A percentile compares a stretch with the other conserved stretches of the same genome.
Conservation (phyloP, 2,797 vertebrate genomes). For the Propithecus perrieri region DNA sequence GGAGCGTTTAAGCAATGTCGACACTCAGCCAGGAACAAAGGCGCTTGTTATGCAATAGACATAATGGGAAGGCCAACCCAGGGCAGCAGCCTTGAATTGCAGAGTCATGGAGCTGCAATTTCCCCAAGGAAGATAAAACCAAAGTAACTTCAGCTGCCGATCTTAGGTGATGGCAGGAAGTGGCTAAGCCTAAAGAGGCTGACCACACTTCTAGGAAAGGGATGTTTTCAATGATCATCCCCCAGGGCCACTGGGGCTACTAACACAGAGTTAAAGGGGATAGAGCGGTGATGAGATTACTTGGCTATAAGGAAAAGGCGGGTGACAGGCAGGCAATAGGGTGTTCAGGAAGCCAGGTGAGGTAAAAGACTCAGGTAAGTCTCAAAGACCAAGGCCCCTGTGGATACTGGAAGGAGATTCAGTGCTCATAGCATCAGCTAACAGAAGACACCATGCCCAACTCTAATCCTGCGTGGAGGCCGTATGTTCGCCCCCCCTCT, state of each 20-base stretch:
- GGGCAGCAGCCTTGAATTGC: neutral
- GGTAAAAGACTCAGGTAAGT: neutral
- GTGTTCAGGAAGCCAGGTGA: neutral
- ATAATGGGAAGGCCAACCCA: neutral
- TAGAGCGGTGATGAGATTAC: neutral
- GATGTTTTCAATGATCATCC: neutral
- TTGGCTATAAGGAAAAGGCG: neutral
- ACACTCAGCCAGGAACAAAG: conserved; percentile 46
- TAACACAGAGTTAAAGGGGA: neutral
- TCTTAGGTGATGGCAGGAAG: neutral
- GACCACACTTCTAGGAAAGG: neutral
- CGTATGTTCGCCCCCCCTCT: neutral
- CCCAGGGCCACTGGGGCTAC: neutral
- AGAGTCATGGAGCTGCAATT: neutral
- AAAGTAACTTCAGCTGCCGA: neutral
- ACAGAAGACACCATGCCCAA: neutral
- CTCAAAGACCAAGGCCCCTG: neutral
- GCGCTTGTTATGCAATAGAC: conserved; percentile 35
- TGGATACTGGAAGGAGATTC: neutral
- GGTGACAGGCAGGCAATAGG: neutral
- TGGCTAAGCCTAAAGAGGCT: neutral
- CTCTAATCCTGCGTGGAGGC: no score
- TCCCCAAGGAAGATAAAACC: neutral
- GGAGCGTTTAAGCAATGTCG: neutral
- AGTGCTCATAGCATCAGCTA: neutral